These are phyloP conservation scores for Lapara coniferarum DNA, from an alignment of 2,888 invertebrate species.

Conservation along the genomic window DNA sequence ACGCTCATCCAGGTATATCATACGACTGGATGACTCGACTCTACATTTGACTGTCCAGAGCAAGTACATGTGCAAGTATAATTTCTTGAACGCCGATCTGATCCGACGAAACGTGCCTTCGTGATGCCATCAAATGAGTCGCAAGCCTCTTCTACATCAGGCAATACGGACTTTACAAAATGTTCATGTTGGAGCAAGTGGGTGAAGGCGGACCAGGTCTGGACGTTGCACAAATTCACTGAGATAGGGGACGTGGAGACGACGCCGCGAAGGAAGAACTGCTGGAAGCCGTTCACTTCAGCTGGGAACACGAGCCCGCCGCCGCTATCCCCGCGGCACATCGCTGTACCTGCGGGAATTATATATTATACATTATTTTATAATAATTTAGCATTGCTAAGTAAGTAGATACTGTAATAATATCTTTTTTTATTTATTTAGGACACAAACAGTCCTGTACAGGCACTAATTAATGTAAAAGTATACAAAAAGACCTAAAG, in stretches of 20 bases:
- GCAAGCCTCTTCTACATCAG: neutral
- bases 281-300: neutral
- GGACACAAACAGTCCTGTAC: too few relatives aligned
- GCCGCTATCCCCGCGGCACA: conserved; percentile 54
- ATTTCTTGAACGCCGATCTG: too few relatives aligned
- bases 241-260: neutral
- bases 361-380: too few relatives aligned
- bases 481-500: too few relatives aligned
- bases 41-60: too few relatives aligned
- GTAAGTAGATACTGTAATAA: too few relatives aligned
- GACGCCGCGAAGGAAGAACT: conserved; percentile 41
- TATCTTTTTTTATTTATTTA: too few relatives aligned
- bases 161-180: conserved; percentile 34
- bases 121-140: neutral
- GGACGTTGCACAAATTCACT: neutral
- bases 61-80: too few relatives aligned
- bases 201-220: conserved; percentile 44
- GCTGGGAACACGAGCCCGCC: conserved; percentile 46
- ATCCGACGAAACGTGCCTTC: neutral
- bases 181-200: conserved; percentile 40
- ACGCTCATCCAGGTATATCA: too few relatives aligned
- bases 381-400: too few relatives aligned
- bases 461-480: too few relatives aligned
- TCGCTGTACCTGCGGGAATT: neutral
- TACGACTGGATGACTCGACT: too few relatives aligned